phyloP scores from a whole-genome alignment of 2,888 invertebrate genomes.

The Apamea epomidion region DNA sequence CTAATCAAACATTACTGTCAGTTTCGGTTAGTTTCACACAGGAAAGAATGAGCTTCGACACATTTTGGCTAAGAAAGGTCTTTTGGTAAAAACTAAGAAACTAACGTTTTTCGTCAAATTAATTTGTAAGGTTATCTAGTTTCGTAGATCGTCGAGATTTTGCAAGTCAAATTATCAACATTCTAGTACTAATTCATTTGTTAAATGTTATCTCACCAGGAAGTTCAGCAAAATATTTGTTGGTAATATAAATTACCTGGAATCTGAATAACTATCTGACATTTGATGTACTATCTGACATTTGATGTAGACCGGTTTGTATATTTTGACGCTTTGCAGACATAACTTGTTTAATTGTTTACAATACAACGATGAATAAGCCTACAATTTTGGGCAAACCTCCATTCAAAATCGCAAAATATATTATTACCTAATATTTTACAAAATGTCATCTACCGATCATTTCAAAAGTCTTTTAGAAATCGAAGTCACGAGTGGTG shows the following conservation, averaged over 20 bases:
- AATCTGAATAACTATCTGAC: slow-evolving; percentile 21
- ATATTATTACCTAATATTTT: not conserved
- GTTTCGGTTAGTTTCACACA: slow-evolving; percentile 48
- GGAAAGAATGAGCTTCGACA: slow-evolving; percentile 32
- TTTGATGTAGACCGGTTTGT: slow-evolving; percentile 40
- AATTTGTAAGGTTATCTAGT: not conserved
- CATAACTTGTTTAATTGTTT: slow-evolving; percentile 15
- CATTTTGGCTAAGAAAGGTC: slow-evolving; percentile 12
- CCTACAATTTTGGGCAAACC: not conserved
- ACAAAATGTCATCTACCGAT: not conserved
- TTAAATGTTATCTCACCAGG: slow-evolving; percentile 25
- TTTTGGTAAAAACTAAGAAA: not conserved
- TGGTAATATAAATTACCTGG: slow-evolving; percentile 17
- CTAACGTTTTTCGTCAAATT: not conserved
- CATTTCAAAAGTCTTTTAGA: slow-evolving; percentile 64
- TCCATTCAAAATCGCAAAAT: not conserved
- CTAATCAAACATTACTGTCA: slow-evolving; percentile 53
- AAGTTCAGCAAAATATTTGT: slow-evolving; percentile 35
- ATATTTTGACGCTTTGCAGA: slow-evolving; percentile 8
- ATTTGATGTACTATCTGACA: slow-evolving; percentile 41
- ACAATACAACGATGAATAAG: slow-evolving; percentile 1
- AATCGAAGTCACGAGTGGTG: slow-evolving; percentile 64
- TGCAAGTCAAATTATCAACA: slow-evolving; percentile 7
- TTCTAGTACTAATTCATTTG: not conserved
- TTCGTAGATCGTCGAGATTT: not conserved